Conservation (phyloP, 2,113 vertebrate genomes). For the Chamaea fasciata region DNA sequence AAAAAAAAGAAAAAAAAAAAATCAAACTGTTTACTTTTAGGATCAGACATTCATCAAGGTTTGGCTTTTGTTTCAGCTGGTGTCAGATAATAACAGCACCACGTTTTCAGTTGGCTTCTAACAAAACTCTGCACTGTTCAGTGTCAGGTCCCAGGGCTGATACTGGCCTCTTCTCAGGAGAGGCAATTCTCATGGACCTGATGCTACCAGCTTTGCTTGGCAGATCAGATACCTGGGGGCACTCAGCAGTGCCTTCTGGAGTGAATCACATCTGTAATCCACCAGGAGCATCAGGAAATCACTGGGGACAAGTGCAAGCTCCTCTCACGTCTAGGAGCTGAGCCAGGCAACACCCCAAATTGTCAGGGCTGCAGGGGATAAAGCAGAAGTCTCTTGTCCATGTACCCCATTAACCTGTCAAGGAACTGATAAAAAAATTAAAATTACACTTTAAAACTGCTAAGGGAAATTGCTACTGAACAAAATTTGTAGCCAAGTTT, state of each 20-base stretch:
- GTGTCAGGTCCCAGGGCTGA: not conserved
- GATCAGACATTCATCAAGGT: slow-evolving; percentile 60
- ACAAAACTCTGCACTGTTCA: not conserved
- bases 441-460: not conserved
- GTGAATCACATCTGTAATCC: not conserved
- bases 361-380: not conserved
- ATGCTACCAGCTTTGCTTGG: not conserved
- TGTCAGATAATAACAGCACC: slow-evolving; percentile 56
- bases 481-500: not conserved
- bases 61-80: slow-evolving; percentile 60
- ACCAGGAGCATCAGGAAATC: not conserved
- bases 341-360: slow-evolving; percentile 21
- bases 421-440: not conserved
- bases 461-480: slow-evolving; percentile 1
- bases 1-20: not conserved
- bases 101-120: slow-evolving; percentile 8
- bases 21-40: slow-evolving; percentile 60
- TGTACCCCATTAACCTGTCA: not conserved
- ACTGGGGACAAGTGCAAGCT: not conserved
- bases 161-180: not conserved
- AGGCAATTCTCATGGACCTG: not conserved
- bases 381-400: not conserved
- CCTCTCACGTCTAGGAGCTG: not conserved
- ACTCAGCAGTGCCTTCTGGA: not conserved
- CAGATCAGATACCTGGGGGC: not conserved